phyloP scores from a whole-genome alignment of 2,888 invertebrate species.

The Drosophila koepferae region DNA sequence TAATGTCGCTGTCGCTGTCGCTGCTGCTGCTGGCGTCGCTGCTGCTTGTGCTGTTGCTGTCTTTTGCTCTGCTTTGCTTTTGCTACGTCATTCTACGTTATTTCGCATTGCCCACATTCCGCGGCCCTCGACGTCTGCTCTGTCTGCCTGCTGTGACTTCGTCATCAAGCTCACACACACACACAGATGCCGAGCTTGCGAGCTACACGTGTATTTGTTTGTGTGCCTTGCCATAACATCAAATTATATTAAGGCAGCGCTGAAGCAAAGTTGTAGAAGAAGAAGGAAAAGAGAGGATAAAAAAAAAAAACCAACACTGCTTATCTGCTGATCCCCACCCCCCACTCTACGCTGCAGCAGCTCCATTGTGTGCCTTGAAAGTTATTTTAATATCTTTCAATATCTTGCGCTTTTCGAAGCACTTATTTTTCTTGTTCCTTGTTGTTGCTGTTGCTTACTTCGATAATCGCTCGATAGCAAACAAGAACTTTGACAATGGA shows the following conservation, averaged over 20 bases:
- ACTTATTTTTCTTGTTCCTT: conserved; percentile 19
- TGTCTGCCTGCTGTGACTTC: conserved; percentile 55
- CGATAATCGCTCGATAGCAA: conserved; percentile 57
- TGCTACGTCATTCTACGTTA: conserved; percentile 77
- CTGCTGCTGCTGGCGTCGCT: conserved; percentile 36
- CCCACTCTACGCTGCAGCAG: conserved; percentile 28
- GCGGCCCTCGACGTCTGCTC: conserved; percentile 38
- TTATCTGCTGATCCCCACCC: conserved; percentile 32
- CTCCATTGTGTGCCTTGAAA: conserved; percentile 59
- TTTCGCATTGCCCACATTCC: conserved; percentile 71
- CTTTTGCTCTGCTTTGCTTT: conserved; percentile 66
- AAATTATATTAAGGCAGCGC: conserved; percentile 71
- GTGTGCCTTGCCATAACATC: conserved; percentile 68
- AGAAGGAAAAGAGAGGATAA: conserved; percentile 14
- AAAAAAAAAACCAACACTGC: conserved; percentile 31
- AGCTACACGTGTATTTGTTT: conserved; percentile 48
- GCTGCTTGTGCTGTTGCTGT: conserved; percentile 32
- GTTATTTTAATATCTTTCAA: conserved; percentile 76
- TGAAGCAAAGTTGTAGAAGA: conserved; percentile 30
- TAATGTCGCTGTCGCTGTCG: conserved; percentile 53
- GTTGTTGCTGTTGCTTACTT: conserved; percentile 21
- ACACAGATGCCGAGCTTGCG: background rate
- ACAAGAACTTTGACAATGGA: conserved; percentile 47
- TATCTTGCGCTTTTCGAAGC: conserved; percentile 42
- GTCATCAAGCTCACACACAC: conserved; percentile 53